Evolutionary conservation across 2,113 vertebrate genomes (phyloP).

Genomic region (Progne subis): DNA sequence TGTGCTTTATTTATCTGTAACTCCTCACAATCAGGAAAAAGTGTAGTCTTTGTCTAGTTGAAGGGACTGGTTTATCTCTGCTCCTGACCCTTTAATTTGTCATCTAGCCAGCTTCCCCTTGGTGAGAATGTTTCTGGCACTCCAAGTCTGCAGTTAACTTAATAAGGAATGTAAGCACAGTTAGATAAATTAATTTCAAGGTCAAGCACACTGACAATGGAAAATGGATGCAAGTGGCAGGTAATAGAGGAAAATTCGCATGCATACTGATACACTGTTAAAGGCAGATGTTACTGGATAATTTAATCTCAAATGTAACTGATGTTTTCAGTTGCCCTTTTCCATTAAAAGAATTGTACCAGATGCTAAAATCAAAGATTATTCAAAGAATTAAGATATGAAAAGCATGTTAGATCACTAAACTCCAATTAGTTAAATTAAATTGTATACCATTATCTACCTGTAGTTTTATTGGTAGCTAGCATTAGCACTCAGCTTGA

Average conservation of each 20-base stretch:
- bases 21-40: not conserved
- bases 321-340: constrained; percentile 83
- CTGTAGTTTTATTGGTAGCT: constrained; percentile 83
- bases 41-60: not conserved
- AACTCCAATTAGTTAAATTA: constrained; percentile 97
- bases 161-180: constrained; percentile 64
- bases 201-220: constrained; percentile 64
- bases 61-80: constrained; percentile 38
- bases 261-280: constrained; percentile 78
- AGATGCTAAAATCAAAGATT: constrained; percentile 87
- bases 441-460: constrained; percentile 93
- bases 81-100: constrained; percentile 58
- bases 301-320: constrained; percentile 81
- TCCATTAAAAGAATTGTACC: constrained; percentile 88
- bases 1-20: not conserved
- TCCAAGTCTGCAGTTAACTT: constrained; percentile 62
- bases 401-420: constrained; percentile 92
- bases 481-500: constrained; percentile 82
- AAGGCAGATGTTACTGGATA: constrained; percentile 85
- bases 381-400: constrained; percentile 93
- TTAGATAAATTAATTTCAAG: constrained; percentile 77
- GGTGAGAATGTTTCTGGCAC: constrained; percentile 54
- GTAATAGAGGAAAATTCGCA: constrained; percentile 65
- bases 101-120: constrained; percentile 50
- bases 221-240: constrained; percentile 62